Percentiles rank a stretch among this genome's conserved stretches.
Evolutionary conservation across 2,888 invertebrate genomes (phyloP).

Genomic region (Acanthosoma haemorrhoidale): DNA sequence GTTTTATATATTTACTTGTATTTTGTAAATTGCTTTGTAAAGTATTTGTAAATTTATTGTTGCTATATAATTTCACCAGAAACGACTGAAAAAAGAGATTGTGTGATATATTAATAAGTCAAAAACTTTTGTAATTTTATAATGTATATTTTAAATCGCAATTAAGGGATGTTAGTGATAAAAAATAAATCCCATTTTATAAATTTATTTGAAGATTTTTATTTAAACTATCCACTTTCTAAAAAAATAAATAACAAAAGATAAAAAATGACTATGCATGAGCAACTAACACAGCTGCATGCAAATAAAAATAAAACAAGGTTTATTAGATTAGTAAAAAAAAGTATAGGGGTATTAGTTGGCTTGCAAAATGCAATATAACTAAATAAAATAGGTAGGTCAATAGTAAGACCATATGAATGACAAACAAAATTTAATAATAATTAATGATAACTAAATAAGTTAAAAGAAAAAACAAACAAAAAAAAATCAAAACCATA

Average conservation of each 20-base stretch:
- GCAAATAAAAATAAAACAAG: no score
- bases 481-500: no score
- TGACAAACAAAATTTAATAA: no score
- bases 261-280: neutral
- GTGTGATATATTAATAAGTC: constrained; percentile 38
- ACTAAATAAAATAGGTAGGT: no score
- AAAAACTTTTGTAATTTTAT: constrained; percentile 36
- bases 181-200: constrained; percentile 39
- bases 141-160: constrained; percentile 34
- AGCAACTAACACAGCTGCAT: neutral
- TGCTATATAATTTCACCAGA: constrained; percentile 30
- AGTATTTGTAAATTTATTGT: constrained; percentile 26
- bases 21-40: constrained; percentile 25
- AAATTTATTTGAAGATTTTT: constrained; percentile 29
- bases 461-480: no score
- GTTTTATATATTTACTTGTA: constrained; percentile 3
- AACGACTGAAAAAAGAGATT: constrained; percentile 38
- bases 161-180: constrained; percentile 35
- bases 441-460: no score
- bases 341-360: no score
- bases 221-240: constrained; percentile 21
- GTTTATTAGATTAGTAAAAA: no score
- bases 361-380: no score
- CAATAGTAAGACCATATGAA: no score
- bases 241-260: no score